These are phyloP conservation scores for Zaprionus lineosus DNA, from an alignment of 2,888 invertebrate species.

Conservation along the genomic window DNA sequence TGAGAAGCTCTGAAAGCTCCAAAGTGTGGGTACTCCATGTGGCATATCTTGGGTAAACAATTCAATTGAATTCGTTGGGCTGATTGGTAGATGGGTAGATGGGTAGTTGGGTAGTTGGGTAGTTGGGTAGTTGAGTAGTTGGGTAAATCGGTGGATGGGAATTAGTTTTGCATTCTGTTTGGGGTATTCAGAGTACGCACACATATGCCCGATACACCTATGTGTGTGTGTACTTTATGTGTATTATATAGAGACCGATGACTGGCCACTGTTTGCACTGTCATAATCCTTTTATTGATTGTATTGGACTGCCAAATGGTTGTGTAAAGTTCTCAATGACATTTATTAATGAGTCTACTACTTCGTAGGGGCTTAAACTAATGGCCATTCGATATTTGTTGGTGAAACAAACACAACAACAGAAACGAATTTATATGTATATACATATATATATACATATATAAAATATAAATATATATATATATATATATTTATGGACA, in stretches of 20 bases:
- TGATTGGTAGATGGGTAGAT: neutral
- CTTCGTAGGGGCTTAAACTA: constrained; percentile 59
- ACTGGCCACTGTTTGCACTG: constrained; percentile 47
- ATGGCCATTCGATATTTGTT: constrained; percentile 59
- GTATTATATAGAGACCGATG: neutral
- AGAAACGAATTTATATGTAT: constrained; percentile 2
- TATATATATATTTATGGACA: neutral
- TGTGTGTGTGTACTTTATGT: neutral
- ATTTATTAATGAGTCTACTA: constrained; percentile 61
- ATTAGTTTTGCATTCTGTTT: constrained; percentile 17
- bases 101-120: too few species aligned
- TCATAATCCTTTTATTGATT: constrained; percentile 78
- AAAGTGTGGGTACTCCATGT: constrained; percentile 14
- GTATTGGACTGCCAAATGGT: constrained; percentile 62
- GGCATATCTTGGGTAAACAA: constrained; percentile 70
- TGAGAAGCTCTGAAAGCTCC: constrained; percentile 31
- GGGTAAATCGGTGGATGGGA: neutral
- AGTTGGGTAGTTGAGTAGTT: too few species aligned
- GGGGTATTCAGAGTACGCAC: neutral
- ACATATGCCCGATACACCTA: neutral
- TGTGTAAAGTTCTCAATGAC: constrained; percentile 53
- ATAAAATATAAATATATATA: neutral
- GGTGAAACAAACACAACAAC: constrained; percentile 16
- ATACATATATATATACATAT: neutral
- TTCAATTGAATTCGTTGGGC: constrained; percentile 41